These are phyloP conservation scores for Muschampia plurimacula DNA, from an alignment of 2,888 invertebrate genomes.

Conservation along the genomic window DNA sequence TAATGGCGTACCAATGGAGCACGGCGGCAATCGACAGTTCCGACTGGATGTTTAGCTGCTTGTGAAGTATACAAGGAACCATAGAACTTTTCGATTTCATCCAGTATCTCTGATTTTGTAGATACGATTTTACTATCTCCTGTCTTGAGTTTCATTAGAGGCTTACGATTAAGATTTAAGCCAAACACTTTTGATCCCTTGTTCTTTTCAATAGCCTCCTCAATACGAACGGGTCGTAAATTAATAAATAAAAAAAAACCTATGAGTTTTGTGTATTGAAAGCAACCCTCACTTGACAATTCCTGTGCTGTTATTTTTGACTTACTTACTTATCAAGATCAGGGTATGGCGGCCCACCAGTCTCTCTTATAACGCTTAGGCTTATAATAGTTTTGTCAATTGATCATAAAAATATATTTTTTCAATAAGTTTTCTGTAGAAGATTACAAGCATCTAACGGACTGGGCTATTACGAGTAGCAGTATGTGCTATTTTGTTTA, in stretches of 20 bases:
- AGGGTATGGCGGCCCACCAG: slow-evolving; percentile 20
- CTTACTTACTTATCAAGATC: slow-evolving; percentile 33
- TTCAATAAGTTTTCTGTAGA: neutral
- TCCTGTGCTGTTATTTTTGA: slow-evolving; percentile 33
- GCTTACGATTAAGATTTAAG: too few relatives aligned
- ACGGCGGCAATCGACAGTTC: too few relatives aligned
- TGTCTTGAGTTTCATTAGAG: neutral
- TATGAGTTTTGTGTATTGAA: neutral
- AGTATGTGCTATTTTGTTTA: slow-evolving; percentile 14
- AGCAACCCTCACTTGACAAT: slow-evolving; percentile 22
- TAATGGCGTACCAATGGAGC: too few relatives aligned
- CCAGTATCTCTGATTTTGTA: too few relatives aligned
- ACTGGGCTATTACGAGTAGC: neutral
- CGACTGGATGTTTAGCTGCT: too few relatives aligned
- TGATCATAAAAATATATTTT: neutral
- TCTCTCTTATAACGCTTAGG: slow-evolving; percentile 2
- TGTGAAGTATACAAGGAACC: too few relatives aligned
- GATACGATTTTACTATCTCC: too few relatives aligned
- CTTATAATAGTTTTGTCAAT: slow-evolving; percentile 12
- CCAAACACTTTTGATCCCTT: slow-evolving; percentile 14
- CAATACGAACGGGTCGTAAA: neutral
- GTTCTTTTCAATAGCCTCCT: slow-evolving; percentile 3
- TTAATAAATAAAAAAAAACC: too few relatives aligned
- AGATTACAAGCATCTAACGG: neutral
- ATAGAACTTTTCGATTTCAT: too few relatives aligned